Base-by-base conservation (phyloP, 2,113 vertebrate genomes). In the Psettodes erumei region DNA sequence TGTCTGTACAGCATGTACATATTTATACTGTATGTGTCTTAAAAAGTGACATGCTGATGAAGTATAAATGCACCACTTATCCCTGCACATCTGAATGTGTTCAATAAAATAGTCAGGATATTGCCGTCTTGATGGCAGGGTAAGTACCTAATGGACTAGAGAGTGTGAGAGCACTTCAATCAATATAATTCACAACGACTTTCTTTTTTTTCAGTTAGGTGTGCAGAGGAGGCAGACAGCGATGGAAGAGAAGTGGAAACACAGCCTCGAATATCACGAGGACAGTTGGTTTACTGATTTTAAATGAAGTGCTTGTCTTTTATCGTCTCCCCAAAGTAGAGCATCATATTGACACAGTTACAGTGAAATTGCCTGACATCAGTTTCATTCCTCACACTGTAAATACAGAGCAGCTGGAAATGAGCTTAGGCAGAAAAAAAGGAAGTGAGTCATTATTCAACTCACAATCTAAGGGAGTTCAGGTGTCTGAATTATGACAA, bases 161-260 rank as follows among this genome's bases (percentile, higher is more conserved):
- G 35, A 18, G 11, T 35, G 10, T 12, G 13, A 56, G 30, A 47
- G 58, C 13, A 19, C 61, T 60, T 77, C 28, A 61, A 61, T 54
- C 19, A 27, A 53, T 35, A 23, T 56, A 56, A 80, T 55, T 68
- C 70, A 80, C 13, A 16, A 33, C 38, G 54, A 18, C 9, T 77
- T 74, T 69, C 16, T 25, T 53, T 25, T 45, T 64, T 13, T 15
- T 33, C 32, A 38, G 19, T 16, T 37, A 43, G 6, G 42, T 65
- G 45, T 15, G n/a, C 12, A 11, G 21, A 69, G 33, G 40, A 62
- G 19, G n/a, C 19, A 16, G 18, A 50, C 35, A 56, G 45, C 50
- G 19, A 72, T 28, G 19, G 53, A 12, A 32, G 28, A 62, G 12
- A 37, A 21, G 12, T 33, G 5, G 10, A 61, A 32, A 21, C 21